Conservation (phyloP, 1,140 invertebrate species). For the Bursaphelenchus mucronatus region DNA sequence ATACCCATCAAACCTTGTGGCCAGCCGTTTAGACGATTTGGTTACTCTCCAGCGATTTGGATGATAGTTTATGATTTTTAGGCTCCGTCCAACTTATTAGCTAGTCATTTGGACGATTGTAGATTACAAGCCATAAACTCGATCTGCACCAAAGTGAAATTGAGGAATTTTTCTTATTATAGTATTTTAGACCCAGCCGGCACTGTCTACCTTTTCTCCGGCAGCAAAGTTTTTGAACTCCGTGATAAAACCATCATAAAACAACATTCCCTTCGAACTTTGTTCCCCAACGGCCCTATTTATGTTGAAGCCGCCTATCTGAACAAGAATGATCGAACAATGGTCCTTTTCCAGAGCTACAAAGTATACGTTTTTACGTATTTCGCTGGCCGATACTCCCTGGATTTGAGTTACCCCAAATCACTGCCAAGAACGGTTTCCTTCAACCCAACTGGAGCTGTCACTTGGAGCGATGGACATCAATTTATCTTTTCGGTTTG, state of each 20-base stretch:
- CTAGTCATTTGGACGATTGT: not conserved
- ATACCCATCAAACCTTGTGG: no score
- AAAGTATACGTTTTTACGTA: conserved; percentile 40
- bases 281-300: conserved; percentile 39
- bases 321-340: conserved; percentile 15
- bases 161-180: no score
- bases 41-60: no score
- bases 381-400: conserved; percentile 9
- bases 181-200: conserved; percentile 16
- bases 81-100: not conserved
- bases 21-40: no score
- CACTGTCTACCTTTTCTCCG: conserved; percentile 25
- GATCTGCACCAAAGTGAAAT: no score
- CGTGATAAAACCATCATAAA: conserved; percentile 11
- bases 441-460: conserved; percentile 35
- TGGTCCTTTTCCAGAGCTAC: conserved; percentile 36
- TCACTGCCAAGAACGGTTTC: conserved; percentile 18
- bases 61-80: no score
- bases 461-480: conserved; percentile 36
- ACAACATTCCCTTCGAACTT: conserved; percentile 23
- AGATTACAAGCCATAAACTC: not conserved
- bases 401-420: conserved; percentile 32
- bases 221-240: conserved; percentile 34
- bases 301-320: conserved; percentile 35
- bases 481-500: conserved; percentile 38